Evolutionary conservation across 2,797 vertebrate species (phyloP).

Genomic region (Varecia variegata): DNA sequence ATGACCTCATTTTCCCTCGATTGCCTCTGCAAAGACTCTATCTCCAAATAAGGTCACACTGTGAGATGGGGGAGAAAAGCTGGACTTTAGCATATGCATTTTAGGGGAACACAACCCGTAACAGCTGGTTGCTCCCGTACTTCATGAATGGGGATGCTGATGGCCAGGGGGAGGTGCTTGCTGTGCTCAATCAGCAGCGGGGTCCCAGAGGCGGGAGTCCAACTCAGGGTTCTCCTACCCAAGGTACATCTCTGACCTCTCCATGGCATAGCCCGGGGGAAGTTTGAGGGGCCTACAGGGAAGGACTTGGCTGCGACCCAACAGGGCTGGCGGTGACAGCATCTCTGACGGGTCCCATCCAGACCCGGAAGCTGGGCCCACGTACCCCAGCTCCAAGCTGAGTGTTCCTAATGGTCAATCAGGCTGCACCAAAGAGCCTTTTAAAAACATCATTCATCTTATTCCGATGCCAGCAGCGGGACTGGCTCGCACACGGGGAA

Average conservation of each 20-base stretch:
- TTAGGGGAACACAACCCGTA: not conserved
- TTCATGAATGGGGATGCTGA: not conserved
- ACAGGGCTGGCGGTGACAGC: not conserved
- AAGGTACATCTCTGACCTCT: not conserved
- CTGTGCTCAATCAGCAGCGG: not conserved
- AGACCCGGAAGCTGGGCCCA: slow-evolving; percentile 1
- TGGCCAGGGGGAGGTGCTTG: not conserved
- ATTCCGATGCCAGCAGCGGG: not conserved
- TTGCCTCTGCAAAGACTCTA: not conserved
- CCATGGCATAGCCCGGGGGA: not conserved
- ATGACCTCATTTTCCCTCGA: not conserved
- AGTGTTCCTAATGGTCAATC: slow-evolving; percentile 60
- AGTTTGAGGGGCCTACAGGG: not conserved
- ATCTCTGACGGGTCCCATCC: not conserved
- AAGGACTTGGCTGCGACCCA: slow-evolving; percentile 15
- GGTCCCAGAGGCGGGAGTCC: not conserved
- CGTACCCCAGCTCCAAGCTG: not conserved
- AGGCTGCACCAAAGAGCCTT: slow-evolving; percentile 58
- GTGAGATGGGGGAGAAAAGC: not conserved
- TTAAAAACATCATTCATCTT: slow-evolving; percentile 73
- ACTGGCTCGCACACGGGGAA: not conserved
- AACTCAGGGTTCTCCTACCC: not conserved
- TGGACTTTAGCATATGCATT: not conserved
- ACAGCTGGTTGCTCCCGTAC: not conserved
- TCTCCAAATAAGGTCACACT: not conserved